Percentiles rank a stretch among this genome's conserved stretches.
Conservation (phyloP, 35 echinoderm and acorn worm genomes). For the Holothuria glaberrima region DNA sequence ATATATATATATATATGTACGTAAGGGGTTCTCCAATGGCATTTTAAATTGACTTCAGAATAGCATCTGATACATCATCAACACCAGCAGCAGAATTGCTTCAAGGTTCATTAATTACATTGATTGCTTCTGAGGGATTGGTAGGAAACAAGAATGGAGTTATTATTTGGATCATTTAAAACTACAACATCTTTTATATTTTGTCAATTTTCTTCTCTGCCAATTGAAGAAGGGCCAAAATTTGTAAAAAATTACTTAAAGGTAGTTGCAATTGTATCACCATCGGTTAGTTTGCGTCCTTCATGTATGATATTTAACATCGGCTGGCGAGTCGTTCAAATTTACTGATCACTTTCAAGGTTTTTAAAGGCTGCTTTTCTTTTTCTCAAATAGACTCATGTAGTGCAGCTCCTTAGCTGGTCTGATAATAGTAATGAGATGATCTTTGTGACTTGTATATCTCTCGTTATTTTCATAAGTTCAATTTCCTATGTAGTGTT, state of each 20-base stretch:
- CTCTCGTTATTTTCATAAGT: neutral
- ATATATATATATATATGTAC: too few species aligned
- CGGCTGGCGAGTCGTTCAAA: neutral
- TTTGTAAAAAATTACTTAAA: neutral
- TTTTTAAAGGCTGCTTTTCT: neutral
- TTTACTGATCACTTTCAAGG: neutral
- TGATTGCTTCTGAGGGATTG: neutral
- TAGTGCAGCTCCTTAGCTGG: neutral
- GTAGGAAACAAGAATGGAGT: neutral
- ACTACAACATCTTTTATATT: neutral
- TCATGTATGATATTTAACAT: neutral
- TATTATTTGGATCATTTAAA: neutral
- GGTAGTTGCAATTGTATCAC: neutral
- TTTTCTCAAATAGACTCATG: neutral
- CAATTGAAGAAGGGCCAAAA: neutral
- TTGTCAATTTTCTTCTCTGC: neutral
- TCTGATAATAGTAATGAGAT: neutral
- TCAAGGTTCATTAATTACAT: neutral
- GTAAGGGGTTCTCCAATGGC: neutral
- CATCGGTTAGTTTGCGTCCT: neutral
- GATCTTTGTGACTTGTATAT: neutral
- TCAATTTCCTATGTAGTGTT: neutral
- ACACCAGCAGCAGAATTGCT: neutral
- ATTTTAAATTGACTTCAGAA: neutral
- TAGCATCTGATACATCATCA: neutral